Conservation (phyloP, 2,888 invertebrate species). For the Heliconius ismenius region DNA sequence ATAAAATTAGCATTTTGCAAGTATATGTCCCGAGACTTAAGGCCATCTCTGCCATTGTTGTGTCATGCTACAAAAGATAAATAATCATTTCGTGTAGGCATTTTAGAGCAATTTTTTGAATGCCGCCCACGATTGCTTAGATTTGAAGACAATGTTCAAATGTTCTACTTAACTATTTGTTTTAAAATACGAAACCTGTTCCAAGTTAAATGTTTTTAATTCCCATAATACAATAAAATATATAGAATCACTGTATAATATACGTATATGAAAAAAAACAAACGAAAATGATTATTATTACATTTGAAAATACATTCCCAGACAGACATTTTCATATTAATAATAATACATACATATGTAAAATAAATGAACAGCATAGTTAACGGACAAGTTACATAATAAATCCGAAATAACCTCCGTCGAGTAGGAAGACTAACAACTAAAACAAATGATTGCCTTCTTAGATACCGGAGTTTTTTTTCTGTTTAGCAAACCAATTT, state of each 20-base stretch:
- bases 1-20: slow-evolving; percentile 49
- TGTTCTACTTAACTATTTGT: slow-evolving; percentile 39
- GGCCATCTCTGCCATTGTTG: slow-evolving; percentile 75
- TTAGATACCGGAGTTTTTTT: slow-evolving; percentile 67
- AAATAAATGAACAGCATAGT: slow-evolving; percentile 7
- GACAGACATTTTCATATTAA: not conserved
- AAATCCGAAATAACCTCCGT: slow-evolving; percentile 17
- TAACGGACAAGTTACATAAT: slow-evolving; percentile 19
- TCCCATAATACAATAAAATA: slow-evolving; percentile 21
- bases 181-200: slow-evolving; percentile 39
- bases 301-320: not conserved
- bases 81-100: slow-evolving; percentile 69
- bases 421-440: slow-evolving; percentile 45
- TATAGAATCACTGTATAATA: not conserved
- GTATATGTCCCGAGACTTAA: slow-evolving; percentile 63
- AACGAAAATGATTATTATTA: not conserved
- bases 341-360: not conserved
- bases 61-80: slow-evolving; percentile 73
- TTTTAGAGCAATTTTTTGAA: slow-evolving; percentile 71
- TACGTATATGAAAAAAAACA: not conserved
- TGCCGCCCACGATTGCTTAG: slow-evolving; percentile 59
- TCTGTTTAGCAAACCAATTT: slow-evolving; percentile 69
- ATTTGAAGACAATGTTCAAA: slow-evolving; percentile 43
- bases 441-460: slow-evolving; percentile 60
- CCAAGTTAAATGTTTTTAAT: slow-evolving; percentile 22